These are phyloP conservation scores for Cetoscarus ocellatus DNA, from an alignment of 2,797 vertebrate species.

Conservation along the genomic window DNA sequence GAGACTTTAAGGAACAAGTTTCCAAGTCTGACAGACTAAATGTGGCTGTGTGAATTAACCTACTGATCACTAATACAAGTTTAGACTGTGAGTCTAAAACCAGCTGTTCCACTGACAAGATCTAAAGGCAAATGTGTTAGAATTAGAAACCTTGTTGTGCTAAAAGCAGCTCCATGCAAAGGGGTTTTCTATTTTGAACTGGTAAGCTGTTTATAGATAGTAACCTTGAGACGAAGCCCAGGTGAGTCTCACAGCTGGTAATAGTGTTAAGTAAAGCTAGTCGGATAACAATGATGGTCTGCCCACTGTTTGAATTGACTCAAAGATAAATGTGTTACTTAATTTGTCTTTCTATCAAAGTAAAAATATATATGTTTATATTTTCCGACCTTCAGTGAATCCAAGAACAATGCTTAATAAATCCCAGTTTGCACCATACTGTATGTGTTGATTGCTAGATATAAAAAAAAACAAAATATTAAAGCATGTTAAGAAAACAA, in stretches of 20 bases:
- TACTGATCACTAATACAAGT: slow-evolving; percentile 9
- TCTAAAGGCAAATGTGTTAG: slow-evolving; percentile 14
- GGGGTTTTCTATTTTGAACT: slow-evolving; percentile 46
- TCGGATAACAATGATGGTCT: slow-evolving; percentile 6
- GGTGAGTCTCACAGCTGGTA: slow-evolving; percentile 50
- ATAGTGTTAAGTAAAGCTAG: slow-evolving; percentile 48
- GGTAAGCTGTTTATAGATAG: slow-evolving; percentile 54
- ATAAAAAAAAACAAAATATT: no score
- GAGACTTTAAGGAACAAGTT: slow-evolving; percentile 5
- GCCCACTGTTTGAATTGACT: not conserved
- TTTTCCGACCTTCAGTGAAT: no score
- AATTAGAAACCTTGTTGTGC: slow-evolving; percentile 28
- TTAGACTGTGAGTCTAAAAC: slow-evolving; percentile 45
- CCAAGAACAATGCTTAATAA: no score
- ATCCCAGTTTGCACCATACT: no score
- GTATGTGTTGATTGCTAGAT: no score
- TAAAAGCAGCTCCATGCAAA: slow-evolving; percentile 38
- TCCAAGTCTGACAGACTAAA: slow-evolving; percentile 12
- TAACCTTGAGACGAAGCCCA: slow-evolving; percentile 29
- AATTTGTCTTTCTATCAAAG: no score
- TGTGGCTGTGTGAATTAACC: not conserved
- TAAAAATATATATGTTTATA: no score
- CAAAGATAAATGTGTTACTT: no score
- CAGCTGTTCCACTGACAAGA: slow-evolving; percentile 34
- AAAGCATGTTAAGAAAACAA: no score